A percentile compares a stretch with the other conserved stretches of the same genome.
Evolutionary conservation across 2,888 invertebrate genomes (phyloP).

Genomic region (Dynastes maya): DNA sequence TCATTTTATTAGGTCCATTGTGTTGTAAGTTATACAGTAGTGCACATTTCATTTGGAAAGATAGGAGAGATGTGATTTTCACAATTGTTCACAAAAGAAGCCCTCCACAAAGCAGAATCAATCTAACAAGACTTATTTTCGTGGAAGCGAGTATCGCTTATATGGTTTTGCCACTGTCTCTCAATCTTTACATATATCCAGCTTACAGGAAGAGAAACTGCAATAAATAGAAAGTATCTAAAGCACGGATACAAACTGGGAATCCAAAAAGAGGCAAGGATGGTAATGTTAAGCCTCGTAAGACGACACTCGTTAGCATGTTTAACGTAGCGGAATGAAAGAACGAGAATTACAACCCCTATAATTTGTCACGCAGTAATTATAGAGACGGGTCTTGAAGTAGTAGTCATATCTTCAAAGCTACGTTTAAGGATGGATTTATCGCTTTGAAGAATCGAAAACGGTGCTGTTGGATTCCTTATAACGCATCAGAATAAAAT

Average conservation of each 20-base stretch:
- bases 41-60: not conserved
- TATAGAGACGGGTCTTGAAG: not conserved
- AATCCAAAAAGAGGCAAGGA: not conserved
- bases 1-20: too few species aligned
- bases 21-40: too few species aligned
- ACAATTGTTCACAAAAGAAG: not conserved
- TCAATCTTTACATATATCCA: too few species aligned
- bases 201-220: not conserved
- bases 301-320: slow-evolving; percentile 21
- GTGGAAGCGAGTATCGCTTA: too few species aligned
- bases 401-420: too few species aligned
- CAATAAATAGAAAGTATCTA: too few species aligned
- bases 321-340: slow-evolving; percentile 29
- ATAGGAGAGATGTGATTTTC: not conserved
- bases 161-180: too few species aligned
- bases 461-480: too few species aligned
- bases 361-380: not conserved
- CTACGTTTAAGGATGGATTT: too few species aligned
- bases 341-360: slow-evolving; percentile 1
- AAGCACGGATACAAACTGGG: not conserved
- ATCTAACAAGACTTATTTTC: not conserved
- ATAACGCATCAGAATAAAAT: too few species aligned
- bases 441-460: too few species aligned
- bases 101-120: not conserved
- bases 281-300: not conserved